phyloP scores from a whole-genome alignment of 1,140 invertebrate genomes.

The Cydia amplana region DNA sequence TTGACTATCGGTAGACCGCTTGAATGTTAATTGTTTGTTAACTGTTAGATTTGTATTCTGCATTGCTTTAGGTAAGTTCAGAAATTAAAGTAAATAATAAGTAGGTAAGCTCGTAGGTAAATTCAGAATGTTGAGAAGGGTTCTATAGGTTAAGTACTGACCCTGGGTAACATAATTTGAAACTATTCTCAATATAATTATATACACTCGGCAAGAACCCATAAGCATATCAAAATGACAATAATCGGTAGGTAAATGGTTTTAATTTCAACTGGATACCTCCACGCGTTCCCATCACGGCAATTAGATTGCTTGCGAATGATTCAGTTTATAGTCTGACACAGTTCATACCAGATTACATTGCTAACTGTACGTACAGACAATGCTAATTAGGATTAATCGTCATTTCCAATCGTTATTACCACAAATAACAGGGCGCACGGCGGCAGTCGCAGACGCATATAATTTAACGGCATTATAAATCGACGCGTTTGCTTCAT shows the following conservation, averaged over 20 bases:
- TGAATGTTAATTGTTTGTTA: not conserved
- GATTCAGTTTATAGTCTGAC: not conserved
- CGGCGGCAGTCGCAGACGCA: slow-evolving; percentile 42
- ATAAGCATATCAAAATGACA: too few species aligned
- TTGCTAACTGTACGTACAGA: slow-evolving; percentile 11
- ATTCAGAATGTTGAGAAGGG: too few species aligned
- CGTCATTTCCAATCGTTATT: slow-evolving; percentile 57
- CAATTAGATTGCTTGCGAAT: not conserved
- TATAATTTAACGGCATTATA: slow-evolving; percentile 66
- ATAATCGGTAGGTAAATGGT: too few species aligned
- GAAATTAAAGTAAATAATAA: not conserved
- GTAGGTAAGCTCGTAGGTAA: not conserved
- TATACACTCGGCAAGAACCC: too few species aligned
- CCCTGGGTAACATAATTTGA: too few species aligned
- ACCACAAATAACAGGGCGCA: slow-evolving; percentile 57
- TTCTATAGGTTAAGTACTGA: too few species aligned
- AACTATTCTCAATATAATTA: too few species aligned
- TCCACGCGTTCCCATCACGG: too few species aligned
- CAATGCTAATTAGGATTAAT: slow-evolving; percentile 55
- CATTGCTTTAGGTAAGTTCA: not conserved
- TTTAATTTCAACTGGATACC: too few species aligned
- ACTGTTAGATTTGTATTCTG: not conserved
- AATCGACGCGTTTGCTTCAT: slow-evolving; percentile 62
- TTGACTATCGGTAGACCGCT: not conserved
- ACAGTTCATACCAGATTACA: not conserved